A percentile compares a stretch with the other conserved stretches of the same genome.
Evolutionary conservation across 2,113 vertebrate genomes (phyloP).

Genomic region (Mustelus asterias): DNA sequence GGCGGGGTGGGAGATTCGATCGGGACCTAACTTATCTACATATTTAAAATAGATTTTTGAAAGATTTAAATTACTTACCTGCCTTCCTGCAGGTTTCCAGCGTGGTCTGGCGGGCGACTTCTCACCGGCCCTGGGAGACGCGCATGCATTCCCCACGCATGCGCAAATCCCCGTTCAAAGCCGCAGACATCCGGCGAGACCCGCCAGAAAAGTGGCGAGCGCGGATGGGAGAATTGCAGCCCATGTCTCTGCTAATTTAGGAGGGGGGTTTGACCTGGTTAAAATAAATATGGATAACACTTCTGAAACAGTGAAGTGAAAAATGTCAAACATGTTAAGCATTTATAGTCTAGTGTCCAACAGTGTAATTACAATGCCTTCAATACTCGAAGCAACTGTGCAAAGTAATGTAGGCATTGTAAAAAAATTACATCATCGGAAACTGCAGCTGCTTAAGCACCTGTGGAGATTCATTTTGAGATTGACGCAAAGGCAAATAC

Average conservation of each 20-base stretch:
- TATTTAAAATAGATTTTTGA: too few species aligned
- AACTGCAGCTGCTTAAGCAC: not conserved
- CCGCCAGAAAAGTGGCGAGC: too few species aligned
- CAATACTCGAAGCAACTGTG: not conserved
- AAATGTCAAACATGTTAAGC: not conserved
- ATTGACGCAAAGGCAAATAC: not conserved
- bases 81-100: too few species aligned
- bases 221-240: too few species aligned
- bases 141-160: too few species aligned
- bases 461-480: not conserved
- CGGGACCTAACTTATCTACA: too few species aligned
- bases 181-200: too few species aligned
- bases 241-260: not conserved
- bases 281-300: not conserved
- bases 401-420: not conserved
- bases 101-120: too few species aligned
- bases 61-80: too few species aligned
- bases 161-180: too few species aligned
- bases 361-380: not conserved
- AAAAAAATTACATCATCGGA: not conserved
- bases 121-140: too few species aligned
- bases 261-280: not conserved
- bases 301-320: not conserved
- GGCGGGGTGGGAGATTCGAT: too few species aligned
- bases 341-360: not conserved